Evolutionary conservation across 2,113 vertebrate species (phyloP).

Genomic region (Antechinus stuartii): DNA sequence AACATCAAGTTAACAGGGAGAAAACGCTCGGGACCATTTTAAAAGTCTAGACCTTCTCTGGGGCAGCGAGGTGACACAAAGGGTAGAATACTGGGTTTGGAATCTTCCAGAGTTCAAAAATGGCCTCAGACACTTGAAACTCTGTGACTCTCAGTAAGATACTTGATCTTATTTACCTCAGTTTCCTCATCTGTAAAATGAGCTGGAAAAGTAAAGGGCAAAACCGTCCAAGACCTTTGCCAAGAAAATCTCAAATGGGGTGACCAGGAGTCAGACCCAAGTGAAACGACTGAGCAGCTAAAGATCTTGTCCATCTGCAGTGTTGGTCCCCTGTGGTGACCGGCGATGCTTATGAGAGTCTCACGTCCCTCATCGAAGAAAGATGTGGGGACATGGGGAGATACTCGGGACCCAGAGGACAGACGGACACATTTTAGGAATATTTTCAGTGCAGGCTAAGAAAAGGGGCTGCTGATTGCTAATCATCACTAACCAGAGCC

Average conservation of each 20-base stretch:
- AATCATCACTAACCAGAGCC: background rate
- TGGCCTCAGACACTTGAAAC: background rate
- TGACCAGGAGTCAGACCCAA: background rate
- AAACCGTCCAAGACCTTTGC: background rate
- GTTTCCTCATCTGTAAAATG: background rate
- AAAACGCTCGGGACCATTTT: background rate
- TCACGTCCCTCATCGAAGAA: background rate
- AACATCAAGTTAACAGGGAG: background rate
- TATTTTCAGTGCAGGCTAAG: background rate
- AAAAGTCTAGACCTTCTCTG: background rate
- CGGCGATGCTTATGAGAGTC: background rate
- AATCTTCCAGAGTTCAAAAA: background rate
- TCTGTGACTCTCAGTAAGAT: background rate
- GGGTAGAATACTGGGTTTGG: background rate
- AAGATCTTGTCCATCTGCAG: background rate
- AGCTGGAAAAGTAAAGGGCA: background rate
- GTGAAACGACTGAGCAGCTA: background rate
- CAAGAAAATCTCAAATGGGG: background rate
- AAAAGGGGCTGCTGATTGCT: background rate
- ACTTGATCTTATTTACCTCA: background rate
- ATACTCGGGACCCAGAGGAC: background rate
- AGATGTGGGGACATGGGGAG: background rate
- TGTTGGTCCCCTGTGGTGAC: background rate
- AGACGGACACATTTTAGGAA: background rate
- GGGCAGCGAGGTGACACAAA: background rate